These are phyloP conservation scores for Alcis repandata DNA, from an alignment of 2,888 invertebrate genomes.

Conservation along the genomic window DNA sequence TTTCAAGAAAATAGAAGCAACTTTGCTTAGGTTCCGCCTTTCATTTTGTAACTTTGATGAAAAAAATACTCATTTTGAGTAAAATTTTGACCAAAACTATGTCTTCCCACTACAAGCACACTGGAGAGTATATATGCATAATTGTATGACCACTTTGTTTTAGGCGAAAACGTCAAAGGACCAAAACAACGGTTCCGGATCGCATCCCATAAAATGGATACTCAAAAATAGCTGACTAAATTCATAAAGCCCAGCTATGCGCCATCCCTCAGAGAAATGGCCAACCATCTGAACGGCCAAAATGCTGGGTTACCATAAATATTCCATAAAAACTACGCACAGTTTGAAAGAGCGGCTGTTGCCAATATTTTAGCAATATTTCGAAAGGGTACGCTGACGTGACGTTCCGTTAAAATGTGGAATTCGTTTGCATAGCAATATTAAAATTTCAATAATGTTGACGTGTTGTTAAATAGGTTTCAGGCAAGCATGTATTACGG, in stretches of 20 bases:
- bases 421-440: conserved; percentile 29
- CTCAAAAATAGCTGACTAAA: conserved; percentile 28
- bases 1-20: too few species aligned
- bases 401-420: conserved; percentile 24
- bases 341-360: conserved; percentile 41
- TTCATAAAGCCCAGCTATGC: conserved; percentile 12
- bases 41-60: too few species aligned
- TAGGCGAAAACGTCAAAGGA: background rate
- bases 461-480: background rate
- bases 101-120: too few species aligned
- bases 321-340: conserved; percentile 52
- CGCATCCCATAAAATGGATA: conserved; percentile 4
- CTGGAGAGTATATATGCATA: too few species aligned
- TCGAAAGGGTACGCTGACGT: conserved; percentile 33
- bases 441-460: conserved; percentile 23
- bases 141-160: background rate
- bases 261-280: conserved; percentile 10
- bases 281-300: conserved; percentile 28
- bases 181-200: background rate
- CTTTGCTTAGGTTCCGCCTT: too few species aligned
- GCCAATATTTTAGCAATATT: conserved; percentile 66
- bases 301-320: conserved; percentile 61
- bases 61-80: too few species aligned
- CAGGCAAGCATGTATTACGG: background rate
- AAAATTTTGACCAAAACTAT: background rate